A percentile compares a stretch with the other conserved stretches of the same genome.
These are phyloP conservation scores for Gari tellinella DNA, from an alignment of 2,888 invertebrate genomes.

Conservation along the genomic window DNA sequence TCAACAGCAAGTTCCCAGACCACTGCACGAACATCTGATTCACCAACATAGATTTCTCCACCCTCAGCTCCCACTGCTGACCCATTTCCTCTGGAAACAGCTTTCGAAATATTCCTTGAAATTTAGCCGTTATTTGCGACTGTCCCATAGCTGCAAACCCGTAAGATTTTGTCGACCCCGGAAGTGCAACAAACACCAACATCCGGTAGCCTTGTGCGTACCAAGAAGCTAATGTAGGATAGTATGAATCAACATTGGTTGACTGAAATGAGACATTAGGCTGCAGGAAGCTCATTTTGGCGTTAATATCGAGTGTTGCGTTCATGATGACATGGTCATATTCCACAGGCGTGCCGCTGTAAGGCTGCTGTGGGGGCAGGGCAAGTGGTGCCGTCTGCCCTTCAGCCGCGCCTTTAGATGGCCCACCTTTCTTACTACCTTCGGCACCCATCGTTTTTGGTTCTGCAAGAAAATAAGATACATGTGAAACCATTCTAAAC, in stretches of 20 bases:
- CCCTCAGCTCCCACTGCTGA: slow-evolving; percentile 70
- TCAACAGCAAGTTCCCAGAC: slow-evolving; percentile 27
- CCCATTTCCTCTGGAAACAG: slow-evolving; percentile 55
- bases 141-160: slow-evolving; percentile 51
- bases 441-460: slow-evolving; percentile 12
- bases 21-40: slow-evolving; percentile 51
- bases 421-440: slow-evolving; percentile 1
- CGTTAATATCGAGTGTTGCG: slow-evolving; percentile 48
- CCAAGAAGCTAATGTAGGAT: slow-evolving; percentile 32
- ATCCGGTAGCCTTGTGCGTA: slow-evolving; percentile 51
- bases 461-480: no score
- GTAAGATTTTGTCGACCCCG: slow-evolving; percentile 16
- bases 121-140: slow-evolving; percentile 44
- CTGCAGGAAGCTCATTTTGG: slow-evolving; percentile 35
- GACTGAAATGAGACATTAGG: slow-evolving; percentile 30
- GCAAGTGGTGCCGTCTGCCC: neutral
- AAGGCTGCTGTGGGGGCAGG: slow-evolving; percentile 64
- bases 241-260: slow-evolving; percentile 45
- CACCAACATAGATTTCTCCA: slow-evolving; percentile 72
- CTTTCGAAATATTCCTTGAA: slow-evolving; percentile 73
- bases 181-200: slow-evolving; percentile 52
- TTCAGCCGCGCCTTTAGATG: neutral
- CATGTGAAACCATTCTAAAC: no score
- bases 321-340: slow-evolving; percentile 68
- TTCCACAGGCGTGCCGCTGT: slow-evolving; percentile 62